These are phyloP conservation scores for Spisula solida DNA, from an alignment of 2,888 invertebrate species.

Conservation along the genomic window DNA sequence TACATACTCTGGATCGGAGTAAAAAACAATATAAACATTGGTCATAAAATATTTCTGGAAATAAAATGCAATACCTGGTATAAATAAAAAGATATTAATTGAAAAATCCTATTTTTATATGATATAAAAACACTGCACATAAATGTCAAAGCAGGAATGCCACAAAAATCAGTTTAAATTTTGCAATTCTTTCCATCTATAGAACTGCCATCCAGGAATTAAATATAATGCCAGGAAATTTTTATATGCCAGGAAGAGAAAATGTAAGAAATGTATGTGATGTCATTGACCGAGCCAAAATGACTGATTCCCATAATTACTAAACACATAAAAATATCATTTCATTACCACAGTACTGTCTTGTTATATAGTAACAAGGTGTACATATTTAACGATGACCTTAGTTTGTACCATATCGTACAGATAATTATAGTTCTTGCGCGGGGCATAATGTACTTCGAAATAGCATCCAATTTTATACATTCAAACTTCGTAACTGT, in stretches of 20 bases:
- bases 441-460: too few relatives aligned
- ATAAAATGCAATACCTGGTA: neutral
- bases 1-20: too few relatives aligned
- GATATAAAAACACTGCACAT: neutral
- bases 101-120: neutral
- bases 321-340: neutral
- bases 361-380: too few relatives aligned
- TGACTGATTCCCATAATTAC: neutral
- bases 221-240: neutral
- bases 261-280: constrained; percentile 13
- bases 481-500: too few relatives aligned
- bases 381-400: neutral
- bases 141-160: neutral
- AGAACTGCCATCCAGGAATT: constrained; percentile 6
- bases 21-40: neutral
- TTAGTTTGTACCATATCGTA: neutral
- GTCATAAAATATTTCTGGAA: neutral
- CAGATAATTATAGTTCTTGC: too few relatives aligned
- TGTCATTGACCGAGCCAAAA: constrained; percentile 8
- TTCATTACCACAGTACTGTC: neutral
- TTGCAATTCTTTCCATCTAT: neutral
- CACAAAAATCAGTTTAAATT: constrained; percentile 21
- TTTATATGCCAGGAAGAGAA: neutral
- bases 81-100: neutral
- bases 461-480: too few relatives aligned